A percentile compares a stretch with the other conserved stretches of the same genome.
phyloP scores from a whole-genome alignment of 1,140 invertebrate genomes.

The Drosophila ananassae region DNA sequence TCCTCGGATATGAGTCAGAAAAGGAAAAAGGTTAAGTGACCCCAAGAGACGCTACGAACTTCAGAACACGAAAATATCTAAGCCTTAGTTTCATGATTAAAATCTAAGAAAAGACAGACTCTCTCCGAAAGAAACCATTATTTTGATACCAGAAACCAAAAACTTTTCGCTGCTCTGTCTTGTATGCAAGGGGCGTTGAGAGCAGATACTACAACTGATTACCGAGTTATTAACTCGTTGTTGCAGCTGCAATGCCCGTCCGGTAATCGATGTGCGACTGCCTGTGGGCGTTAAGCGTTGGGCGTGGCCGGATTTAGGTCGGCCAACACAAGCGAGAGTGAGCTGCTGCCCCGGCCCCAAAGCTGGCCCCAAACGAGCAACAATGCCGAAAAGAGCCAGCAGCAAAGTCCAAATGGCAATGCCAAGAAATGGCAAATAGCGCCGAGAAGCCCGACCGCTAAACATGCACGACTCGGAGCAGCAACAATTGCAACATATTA shows the following conservation, averaged over 20 bases:
- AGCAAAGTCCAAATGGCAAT: slow-evolving; percentile 32
- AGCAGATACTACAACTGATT: not conserved
- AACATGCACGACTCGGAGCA: slow-evolving; percentile 28
- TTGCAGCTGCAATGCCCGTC: not conserved
- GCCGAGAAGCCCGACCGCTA: slow-evolving; percentile 34
- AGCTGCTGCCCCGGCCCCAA: slow-evolving; percentile 1
- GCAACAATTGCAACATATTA: slow-evolving; percentile 64
- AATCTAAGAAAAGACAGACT: too few relatives aligned
- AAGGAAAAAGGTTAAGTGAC: too few relatives aligned
- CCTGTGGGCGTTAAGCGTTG: not conserved
- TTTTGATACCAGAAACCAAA: too few relatives aligned
- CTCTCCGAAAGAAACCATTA: too few relatives aligned
- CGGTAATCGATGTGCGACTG: slow-evolving; percentile 30
- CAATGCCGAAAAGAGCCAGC: slow-evolving; percentile 29
- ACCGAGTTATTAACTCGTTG: not conserved
- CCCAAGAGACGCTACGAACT: too few relatives aligned
- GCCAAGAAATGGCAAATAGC: slow-evolving; percentile 52
- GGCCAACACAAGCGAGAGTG: slow-evolving; percentile 15
- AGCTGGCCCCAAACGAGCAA: slow-evolving; percentile 11
- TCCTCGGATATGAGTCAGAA: too few relatives aligned
- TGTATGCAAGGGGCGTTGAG: not conserved
- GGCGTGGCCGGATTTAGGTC: slow-evolving; percentile 39
- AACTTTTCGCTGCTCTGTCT: not conserved
- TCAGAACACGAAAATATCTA: too few relatives aligned
- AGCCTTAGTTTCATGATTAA: too few relatives aligned